Conservation (phyloP, 2,797 vertebrate genomes). For the Acrocephalus scirpaceus region DNA sequence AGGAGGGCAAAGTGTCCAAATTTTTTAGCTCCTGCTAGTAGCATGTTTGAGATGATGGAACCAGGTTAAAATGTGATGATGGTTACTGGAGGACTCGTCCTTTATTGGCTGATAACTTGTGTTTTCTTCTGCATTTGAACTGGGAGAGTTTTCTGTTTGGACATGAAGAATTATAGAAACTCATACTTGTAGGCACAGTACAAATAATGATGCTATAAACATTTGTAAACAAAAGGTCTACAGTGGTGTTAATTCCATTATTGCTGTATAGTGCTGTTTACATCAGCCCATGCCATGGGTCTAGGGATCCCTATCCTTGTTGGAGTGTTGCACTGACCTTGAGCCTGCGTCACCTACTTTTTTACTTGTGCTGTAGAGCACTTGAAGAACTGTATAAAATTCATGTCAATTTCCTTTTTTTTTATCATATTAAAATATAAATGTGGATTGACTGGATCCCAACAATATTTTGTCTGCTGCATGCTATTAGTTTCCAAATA, state of each 20-base stretch:
- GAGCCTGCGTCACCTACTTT: neutral
- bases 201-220: neutral
- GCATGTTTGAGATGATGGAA: neutral
- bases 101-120: neutral
- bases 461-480: neutral
- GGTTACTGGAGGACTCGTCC: neutral
- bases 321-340: neutral
- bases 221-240: neutral
- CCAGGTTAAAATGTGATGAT: neutral
- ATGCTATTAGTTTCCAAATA: neutral
- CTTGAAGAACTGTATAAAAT: neutral
- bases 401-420: neutral
- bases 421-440: constrained; percentile 4
- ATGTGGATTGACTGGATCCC: neutral
- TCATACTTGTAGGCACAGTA: neutral
- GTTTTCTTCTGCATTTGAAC: neutral
- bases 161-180: neutral
- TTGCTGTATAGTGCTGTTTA: neutral
- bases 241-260: neutral
- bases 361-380: neutral
- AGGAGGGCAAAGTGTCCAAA: neutral
- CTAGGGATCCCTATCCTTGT: neutral
- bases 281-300: neutral
- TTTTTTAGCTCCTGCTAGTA: neutral
- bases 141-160: neutral